Conservation (phyloP, 2,113 vertebrate genomes). For the Amphilophus citrinellus region DNA sequence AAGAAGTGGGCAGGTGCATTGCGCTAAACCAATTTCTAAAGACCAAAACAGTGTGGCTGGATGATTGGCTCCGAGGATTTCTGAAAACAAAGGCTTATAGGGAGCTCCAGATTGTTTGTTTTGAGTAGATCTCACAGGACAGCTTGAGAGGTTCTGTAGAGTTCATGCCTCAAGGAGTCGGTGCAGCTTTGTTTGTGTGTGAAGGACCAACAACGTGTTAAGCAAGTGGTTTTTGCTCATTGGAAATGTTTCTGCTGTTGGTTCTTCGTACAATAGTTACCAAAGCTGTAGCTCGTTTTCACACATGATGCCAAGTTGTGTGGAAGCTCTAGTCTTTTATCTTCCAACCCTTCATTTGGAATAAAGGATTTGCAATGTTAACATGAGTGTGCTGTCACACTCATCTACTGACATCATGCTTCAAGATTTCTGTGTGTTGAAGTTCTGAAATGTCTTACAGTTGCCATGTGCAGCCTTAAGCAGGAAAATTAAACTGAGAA, state of each 20-base stretch:
- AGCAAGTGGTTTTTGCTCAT: not conserved
- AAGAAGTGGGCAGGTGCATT: not conserved
- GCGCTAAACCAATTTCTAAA: not conserved
- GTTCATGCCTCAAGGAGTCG: not conserved
- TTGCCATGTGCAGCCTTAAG: constrained; percentile 39
- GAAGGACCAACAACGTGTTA: not conserved
- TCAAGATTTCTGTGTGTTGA: constrained; percentile 19
- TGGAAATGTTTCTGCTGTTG: not conserved
- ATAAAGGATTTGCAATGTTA: not conserved
- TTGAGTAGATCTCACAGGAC: not conserved
- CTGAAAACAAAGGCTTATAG: not conserved
- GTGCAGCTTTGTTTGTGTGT: not conserved
- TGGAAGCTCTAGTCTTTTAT: not conserved
- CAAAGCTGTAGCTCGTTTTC: constrained; percentile 1
- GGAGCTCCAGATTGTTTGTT: not conserved
- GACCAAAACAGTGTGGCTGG: not conserved
- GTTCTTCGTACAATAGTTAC: not conserved
- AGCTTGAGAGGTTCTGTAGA: not conserved
- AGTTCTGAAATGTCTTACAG: constrained; percentile 31
- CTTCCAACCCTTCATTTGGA: not conserved
- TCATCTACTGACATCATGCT: constrained; percentile 22
- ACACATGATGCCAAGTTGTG: not conserved
- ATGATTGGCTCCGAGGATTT: not conserved
- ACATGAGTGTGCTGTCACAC: not conserved
- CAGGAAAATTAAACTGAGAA: constrained; percentile 29